Evolutionary conservation across 2,888 invertebrate species (phyloP), one percentile per base, ranked within the genome.

Genomic region (Perdita meconis): DNA sequence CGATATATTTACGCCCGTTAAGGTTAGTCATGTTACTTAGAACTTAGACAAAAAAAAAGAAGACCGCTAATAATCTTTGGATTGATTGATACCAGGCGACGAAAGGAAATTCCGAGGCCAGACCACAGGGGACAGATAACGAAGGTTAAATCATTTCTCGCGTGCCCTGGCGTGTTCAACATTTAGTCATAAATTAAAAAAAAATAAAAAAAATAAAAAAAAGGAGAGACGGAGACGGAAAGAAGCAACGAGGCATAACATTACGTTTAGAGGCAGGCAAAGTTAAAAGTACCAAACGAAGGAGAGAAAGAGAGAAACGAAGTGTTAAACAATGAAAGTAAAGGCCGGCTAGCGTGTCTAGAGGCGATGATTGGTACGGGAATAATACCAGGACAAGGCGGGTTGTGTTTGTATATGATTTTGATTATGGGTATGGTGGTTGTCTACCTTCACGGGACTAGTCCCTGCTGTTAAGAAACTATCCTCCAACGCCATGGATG

Each of bases 401-500:
- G 91, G 90, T 87, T 91, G 91, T 74, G 85, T 86, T 83, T 90
- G 89, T 86, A 76, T 81, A 75, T 87, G 88, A 75, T 81, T 86
- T 86, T 91, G 90, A 89, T 81, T 91, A 90, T 90, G 89, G 88
- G 90, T 87, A 82, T 93, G 92, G 68, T 92, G 86, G 66, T 91
- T 87, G 68, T 92, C 92, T 91, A 92, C 93, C 91, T 95, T 95
- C 85, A 95, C 93, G 81, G 95, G 94, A 60, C 95, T 94, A 1
- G 95, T 94, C 80, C 94, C 95, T 89, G 94, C 94, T 71, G 94
- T 94, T 73, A 95, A 94, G 56, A 97, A 94, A 4, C 96, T 96
- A 89, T 97, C 96, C 90, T 97, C 96, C 87, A 97, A 95, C 82
- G 92, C 91, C 91, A 98, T 96, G 22, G 97, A 97, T 0, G 97